Conservation (phyloP, 2,113 vertebrate genomes). For the Xerus inauris region DNA sequence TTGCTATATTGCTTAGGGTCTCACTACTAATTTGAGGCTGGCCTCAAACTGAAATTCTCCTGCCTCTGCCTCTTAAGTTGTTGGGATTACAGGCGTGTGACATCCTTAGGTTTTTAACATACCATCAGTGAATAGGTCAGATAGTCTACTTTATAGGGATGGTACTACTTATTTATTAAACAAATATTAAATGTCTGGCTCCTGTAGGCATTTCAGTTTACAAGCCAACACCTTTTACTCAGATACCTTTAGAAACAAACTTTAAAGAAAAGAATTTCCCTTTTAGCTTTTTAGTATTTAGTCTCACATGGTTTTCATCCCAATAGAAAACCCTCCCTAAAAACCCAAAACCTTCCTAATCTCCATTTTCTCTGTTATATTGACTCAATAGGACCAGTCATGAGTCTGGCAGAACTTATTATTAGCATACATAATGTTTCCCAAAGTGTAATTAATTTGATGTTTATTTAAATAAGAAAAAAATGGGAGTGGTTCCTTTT, state of each 20-base stretch:
- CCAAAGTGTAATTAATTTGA: slow-evolving; percentile 21
- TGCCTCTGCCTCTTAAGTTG: too few species aligned
- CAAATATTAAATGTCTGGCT: not conserved
- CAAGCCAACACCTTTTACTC: not conserved
- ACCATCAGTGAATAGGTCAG: not conserved
- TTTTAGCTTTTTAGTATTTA: not conserved
- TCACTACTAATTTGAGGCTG: too few species aligned
- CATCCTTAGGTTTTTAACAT: not conserved
- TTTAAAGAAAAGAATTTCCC: not conserved
- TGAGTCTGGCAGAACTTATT: not conserved
- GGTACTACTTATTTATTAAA: not conserved
- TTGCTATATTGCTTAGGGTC: too few species aligned
- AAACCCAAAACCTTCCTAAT: not conserved
- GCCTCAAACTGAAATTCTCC: too few species aligned
- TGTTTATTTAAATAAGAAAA: slow-evolving; percentile 37
- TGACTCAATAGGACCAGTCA: not conserved
- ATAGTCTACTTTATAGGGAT: not conserved
- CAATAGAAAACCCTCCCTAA: not conserved
- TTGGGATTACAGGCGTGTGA: too few species aligned
- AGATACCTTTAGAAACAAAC: not conserved
- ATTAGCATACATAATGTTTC: not conserved
- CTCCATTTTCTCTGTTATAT: not conserved
- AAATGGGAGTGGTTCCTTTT: not conserved
- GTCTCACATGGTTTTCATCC: not conserved
- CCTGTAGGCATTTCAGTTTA: not conserved